Conservation (phyloP, 1,140 invertebrate genomes). For the Aphelinus atriplicis region DNA sequence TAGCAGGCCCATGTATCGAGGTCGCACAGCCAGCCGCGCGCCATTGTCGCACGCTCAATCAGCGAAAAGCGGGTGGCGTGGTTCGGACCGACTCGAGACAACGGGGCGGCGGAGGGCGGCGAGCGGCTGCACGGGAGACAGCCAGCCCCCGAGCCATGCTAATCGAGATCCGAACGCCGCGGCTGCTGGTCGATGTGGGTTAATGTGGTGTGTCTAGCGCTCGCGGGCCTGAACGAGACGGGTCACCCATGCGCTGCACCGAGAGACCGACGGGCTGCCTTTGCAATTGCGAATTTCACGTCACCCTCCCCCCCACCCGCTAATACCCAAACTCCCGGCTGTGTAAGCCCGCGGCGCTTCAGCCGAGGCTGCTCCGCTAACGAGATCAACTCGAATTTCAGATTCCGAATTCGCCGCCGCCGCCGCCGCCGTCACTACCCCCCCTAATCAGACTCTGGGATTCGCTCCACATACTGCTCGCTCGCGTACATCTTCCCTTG, state of each 20-base stretch:
- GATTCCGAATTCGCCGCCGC: constrained; percentile 20
- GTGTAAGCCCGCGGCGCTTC: background rate
- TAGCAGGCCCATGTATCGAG: no score
- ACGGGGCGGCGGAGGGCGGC: background rate
- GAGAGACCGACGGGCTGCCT: background rate
- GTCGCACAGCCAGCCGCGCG: no score
- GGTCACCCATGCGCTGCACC: no score
- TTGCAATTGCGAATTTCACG: background rate
- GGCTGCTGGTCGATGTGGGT: background rate
- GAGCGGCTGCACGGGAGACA: background rate
- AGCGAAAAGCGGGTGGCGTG: no score
- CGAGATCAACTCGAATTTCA: constrained; percentile 32
- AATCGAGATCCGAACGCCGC: constrained; percentile 14
- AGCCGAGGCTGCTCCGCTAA: background rate
- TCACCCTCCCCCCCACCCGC: background rate
- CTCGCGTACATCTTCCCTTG: no score
- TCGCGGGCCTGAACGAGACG: no score
- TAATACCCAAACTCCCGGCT: constrained; percentile 6
- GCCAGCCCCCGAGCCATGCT: background rate
- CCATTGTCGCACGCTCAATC: no score
- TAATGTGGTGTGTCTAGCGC: constrained; percentile 28
- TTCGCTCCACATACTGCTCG: no score
- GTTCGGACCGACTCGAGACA: no score
- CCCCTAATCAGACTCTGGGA: constrained; percentile 19
- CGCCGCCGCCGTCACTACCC: no score